These are phyloP conservation scores for Amphipyra berbera DNA, from an alignment of 2,888 invertebrate species.

Conservation along the genomic window DNA sequence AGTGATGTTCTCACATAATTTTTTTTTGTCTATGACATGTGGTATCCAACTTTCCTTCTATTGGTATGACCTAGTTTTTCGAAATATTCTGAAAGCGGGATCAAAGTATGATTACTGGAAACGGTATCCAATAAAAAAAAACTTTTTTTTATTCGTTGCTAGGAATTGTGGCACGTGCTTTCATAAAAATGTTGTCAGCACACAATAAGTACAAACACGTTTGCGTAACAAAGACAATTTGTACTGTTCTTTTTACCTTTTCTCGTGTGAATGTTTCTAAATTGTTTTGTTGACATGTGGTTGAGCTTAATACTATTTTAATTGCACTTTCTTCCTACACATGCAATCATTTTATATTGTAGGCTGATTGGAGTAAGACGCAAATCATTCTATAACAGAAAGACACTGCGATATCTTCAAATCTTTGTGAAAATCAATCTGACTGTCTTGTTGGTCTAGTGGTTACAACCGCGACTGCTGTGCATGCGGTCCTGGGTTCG, in stretches of 20 bases:
- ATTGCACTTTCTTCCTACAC: conserved; percentile 28
- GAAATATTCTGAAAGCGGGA: conserved; percentile 4
- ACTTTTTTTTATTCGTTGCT: neutral
- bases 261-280: conserved; percentile 28
- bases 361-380: neutral
- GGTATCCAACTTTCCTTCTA: conserved; percentile 18
- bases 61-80: conserved; percentile 38
- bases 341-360: conserved; percentile 5
- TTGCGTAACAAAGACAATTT: neutral
- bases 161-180: neutral
- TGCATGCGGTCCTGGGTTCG: too few species aligned
- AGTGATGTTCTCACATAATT: conserved; percentile 1
- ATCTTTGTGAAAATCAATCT: too few species aligned
- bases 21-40: conserved; percentile 8
- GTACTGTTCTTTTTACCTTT: conserved; percentile 6
- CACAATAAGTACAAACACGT: neutral
- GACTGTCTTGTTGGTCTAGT: too few species aligned
- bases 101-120: conserved; percentile 13
- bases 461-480: too few species aligned
- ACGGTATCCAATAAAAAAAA: neutral
- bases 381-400: too few species aligned
- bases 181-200: neutral
- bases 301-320: conserved; percentile 8
- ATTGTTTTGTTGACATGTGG: conserved; percentile 13
- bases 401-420: too few species aligned